A percentile compares a stretch with the other conserved stretches of the same genome.
Conservation (phyloP, 2,888 invertebrate genomes). For the Tetramorium bicarinatum region DNA sequence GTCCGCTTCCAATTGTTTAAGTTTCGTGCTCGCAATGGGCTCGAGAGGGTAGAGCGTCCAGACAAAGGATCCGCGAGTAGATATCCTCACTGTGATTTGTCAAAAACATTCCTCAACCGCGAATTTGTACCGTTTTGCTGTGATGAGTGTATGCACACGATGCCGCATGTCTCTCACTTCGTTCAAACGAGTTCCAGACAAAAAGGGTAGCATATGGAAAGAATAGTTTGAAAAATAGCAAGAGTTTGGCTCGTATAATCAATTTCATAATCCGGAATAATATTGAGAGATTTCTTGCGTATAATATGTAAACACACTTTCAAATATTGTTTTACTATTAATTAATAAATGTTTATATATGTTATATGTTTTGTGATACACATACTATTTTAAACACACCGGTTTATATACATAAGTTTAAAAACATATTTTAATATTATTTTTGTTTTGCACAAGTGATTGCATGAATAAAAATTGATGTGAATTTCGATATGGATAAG, state of each 20-base stretch:
- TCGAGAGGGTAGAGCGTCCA: slow-evolving; percentile 28
- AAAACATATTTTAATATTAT: neutral
- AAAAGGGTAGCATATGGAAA: slow-evolving; percentile 3
- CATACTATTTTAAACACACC: neutral
- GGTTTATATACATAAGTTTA: neutral
- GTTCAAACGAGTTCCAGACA: slow-evolving; percentile 50
- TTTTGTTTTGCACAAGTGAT: slow-evolving; percentile 4
- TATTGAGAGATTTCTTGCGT: slow-evolving; percentile 19
- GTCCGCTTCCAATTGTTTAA: slow-evolving; percentile 35
- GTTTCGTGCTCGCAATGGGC: slow-evolving; percentile 1
- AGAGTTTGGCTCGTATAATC: neutral
- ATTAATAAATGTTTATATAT: neutral
- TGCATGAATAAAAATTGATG: slow-evolving; percentile 5
- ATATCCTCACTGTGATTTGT: slow-evolving; percentile 66
- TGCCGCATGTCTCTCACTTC: slow-evolving; percentile 42
- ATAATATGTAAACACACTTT: neutral
- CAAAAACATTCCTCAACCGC: slow-evolving; percentile 68
- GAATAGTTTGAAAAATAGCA: slow-evolving; percentile 19
- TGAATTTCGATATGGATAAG: neutral
- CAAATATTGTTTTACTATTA: neutral
- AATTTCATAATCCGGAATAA: slow-evolving; percentile 24
- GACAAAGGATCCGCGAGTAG: slow-evolving; percentile 34
- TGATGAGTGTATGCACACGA: slow-evolving; percentile 48
- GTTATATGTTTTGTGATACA: neutral
- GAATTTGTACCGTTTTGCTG: slow-evolving; percentile 60